Evolutionary conservation across 2,888 invertebrate genomes (phyloP), one percentile per base, ranked within the genome.

Genomic region (Rhorus exstirpatorius): DNA sequence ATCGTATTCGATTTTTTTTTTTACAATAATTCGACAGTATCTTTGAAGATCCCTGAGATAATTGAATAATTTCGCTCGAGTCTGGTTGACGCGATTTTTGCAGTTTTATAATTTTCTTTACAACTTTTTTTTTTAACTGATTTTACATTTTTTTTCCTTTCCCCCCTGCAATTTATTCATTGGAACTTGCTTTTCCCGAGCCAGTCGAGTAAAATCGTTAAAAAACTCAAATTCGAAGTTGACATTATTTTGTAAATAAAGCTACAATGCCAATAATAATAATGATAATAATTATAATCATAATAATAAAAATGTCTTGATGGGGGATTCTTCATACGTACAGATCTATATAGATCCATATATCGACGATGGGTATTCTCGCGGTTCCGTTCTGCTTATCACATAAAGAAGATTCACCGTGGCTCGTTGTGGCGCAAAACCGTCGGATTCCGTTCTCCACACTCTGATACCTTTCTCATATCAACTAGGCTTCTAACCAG

Each of bases 321-420:
- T 71, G 19, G n/a, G 8, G 31, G 8, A 19, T 26, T 35, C 3
- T 19, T 46, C 31, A 74, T 53, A 19, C n/a, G 17, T 58, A 12
- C 44, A 14, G 17, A 53, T 44, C n/a, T 53, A 10, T 60, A 70
- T 55, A 58, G 19, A 35, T 35, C 26, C 19, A 35, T 72, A 58
- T 72, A 75, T 82, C 35, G 77, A 60, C 68, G 63, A 61, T 65
- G 74, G 35, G 63, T 51, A 88, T 81, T 84, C 86, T 81, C 74
- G 87, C 87, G 87, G 93, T 93, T 93, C 92, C 93, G 93, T 91
- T 91, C 93, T 93, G 92, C 90, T 92, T 92, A 88, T 87, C 89
- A 80, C 89, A 83, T 74, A 87, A 93, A 86, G 88, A 93, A 86
- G 93, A 89, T 78, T 92, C 80, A 92, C 92, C 93, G 91, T 58